Percentiles rank a stretch among this genome's conserved stretches.
These are phyloP conservation scores for Theocolax elegans DNA, from an alignment of 1,140 invertebrate species.

Conservation along the genomic window DNA sequence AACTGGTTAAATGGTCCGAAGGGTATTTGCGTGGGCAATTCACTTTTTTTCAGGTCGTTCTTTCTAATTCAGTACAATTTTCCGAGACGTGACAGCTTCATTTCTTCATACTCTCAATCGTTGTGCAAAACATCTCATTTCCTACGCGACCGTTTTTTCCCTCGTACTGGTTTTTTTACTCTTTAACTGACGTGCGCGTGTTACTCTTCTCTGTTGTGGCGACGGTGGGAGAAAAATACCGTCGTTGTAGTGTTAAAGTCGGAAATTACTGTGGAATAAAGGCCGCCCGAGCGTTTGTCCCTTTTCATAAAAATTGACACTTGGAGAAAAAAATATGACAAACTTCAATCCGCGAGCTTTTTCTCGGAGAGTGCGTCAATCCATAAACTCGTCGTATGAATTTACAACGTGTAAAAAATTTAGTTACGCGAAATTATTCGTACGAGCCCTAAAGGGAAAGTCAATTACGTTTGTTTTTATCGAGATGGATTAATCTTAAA, in stretches of 20 bases:
- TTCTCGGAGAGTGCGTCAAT: no score
- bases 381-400: no score
- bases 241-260: neutral
- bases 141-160: conserved; percentile 3
- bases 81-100: neutral
- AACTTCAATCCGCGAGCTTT: no score
- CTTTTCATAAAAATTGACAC: neutral
- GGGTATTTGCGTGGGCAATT: no score
- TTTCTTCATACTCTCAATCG: neutral
- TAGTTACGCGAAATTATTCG: no score
- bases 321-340: neutral
- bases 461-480: no score
- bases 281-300: neutral
- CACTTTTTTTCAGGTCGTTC: neutral
- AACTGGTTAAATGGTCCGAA: no score
- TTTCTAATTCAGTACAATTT: neutral
- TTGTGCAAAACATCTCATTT: conserved; percentile 28
- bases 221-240: neutral
- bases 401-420: no score
- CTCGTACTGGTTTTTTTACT: neutral
- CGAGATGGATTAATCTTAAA: no score
- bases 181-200: neutral
- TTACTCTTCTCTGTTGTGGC: neutral
- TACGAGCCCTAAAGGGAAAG: no score
- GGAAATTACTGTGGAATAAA: conserved; percentile 28